A percentile compares a stretch with the other conserved stretches of the same genome.
Conservation (phyloP, 2,888 invertebrate species). For the Galeruca laticollis region DNA sequence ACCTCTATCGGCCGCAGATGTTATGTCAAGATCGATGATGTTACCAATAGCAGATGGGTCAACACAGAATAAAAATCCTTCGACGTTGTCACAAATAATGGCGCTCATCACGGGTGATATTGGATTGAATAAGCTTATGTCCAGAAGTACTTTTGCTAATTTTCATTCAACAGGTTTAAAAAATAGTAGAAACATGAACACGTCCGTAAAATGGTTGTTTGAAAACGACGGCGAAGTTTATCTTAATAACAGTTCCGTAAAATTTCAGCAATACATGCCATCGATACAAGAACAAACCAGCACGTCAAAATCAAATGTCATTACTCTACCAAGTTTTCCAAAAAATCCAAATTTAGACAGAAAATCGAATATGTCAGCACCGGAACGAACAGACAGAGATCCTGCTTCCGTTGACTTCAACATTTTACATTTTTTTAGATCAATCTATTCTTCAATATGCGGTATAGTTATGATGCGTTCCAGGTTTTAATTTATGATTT, state of each 20-base stretch:
- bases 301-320: slow-evolving; percentile 49
- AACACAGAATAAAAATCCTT: slow-evolving; percentile 45
- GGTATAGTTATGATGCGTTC: no score
- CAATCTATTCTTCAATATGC: no score
- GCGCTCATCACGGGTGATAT: slow-evolving; percentile 79
- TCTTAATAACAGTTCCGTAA: slow-evolving; percentile 78
- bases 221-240: slow-evolving; percentile 82
- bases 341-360: slow-evolving; percentile 69
- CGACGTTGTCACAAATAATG: slow-evolving; percentile 70
- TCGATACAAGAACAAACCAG: slow-evolving; percentile 71
- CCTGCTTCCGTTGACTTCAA: slow-evolving; percentile 75
- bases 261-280: slow-evolving; percentile 71
- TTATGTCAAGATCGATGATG: slow-evolving; percentile 88
- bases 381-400: slow-evolving; percentile 77
- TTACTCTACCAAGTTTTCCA: slow-evolving; percentile 47
- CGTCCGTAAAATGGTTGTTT: slow-evolving; percentile 90
- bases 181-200: slow-evolving; percentile 86
- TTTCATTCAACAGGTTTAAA: slow-evolving; percentile 86
- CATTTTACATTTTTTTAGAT: no score
- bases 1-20: slow-evolving; percentile 89
- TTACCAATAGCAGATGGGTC: slow-evolving; percentile 75
- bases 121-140: slow-evolving; percentile 74
- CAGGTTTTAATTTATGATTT: no score
- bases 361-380: slow-evolving; percentile 73
- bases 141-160: slow-evolving; percentile 86